Evolutionary conservation across 2,113 vertebrate genomes (phyloP).

Genomic region (Tauraco erythrolophus): DNA sequence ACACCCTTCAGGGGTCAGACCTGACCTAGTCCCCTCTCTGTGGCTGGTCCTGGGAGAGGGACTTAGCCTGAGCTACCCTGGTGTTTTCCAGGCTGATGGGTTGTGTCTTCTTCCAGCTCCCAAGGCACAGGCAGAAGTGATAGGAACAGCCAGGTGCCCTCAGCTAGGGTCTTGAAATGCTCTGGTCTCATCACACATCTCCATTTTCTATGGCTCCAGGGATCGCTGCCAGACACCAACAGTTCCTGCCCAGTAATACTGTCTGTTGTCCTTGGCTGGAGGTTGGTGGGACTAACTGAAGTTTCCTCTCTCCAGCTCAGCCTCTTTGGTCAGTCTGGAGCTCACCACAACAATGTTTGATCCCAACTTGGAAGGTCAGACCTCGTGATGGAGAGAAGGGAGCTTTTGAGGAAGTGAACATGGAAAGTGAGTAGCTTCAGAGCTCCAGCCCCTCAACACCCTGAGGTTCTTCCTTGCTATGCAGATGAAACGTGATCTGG

Average conservation of each 20-base stretch:
- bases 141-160: background rate
- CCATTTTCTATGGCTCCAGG: background rate
- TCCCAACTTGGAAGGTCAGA: background rate
- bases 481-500: background rate
- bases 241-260: background rate
- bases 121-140: background rate
- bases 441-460: background rate
- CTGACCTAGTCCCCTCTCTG: background rate
- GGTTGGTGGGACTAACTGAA: background rate
- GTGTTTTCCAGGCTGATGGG: background rate
- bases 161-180: background rate
- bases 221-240: background rate
- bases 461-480: background rate
- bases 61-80: background rate
- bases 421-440: background rate
- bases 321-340: background rate
- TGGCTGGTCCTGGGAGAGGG: background rate
- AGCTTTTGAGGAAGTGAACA: background rate
- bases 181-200: background rate
- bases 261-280: background rate
- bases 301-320: background rate
- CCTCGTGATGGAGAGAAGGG: background rate
- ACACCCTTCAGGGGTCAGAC: background rate
- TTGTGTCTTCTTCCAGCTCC: background rate
- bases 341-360: background rate